Evolutionary conservation across 2,797 vertebrate genomes (phyloP).

Genomic region (Acanthornis magna): DNA sequence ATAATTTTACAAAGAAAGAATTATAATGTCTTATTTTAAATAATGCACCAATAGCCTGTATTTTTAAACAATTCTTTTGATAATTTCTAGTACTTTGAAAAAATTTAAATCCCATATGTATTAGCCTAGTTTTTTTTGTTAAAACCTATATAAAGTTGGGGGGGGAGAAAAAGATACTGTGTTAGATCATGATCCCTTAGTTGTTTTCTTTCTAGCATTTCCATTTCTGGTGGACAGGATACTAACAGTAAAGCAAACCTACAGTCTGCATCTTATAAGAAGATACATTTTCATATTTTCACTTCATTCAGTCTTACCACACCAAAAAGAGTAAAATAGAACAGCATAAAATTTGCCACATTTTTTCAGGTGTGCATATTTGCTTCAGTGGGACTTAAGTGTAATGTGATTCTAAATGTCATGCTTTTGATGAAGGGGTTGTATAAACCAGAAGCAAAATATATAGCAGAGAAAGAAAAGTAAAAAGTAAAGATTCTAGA

Average conservation of each 20-base stretch:
- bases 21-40: neutral
- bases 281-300: neutral
- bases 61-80: neutral
- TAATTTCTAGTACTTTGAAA: neutral
- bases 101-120: neutral
- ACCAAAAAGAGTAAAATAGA: neutral
- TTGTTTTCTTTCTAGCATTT: neutral
- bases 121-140: neutral
- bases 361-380: neutral
- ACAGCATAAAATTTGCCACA: neutral
- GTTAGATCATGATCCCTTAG: neutral
- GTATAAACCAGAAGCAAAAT: neutral
- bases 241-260: neutral
- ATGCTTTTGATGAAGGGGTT: neutral
- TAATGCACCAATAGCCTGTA: neutral
- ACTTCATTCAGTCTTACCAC: neutral
- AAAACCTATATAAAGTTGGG: neutral
- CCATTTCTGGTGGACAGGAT: neutral
- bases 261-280: neutral
- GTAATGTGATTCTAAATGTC: neutral
- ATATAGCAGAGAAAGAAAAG: neutral
- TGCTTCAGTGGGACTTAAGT: neutral
- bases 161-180: neutral
- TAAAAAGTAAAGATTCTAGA: neutral
- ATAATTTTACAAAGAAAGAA: neutral